Evolutionary conservation across 2,113 vertebrate species (phyloP).

Genomic region (Eretmochelys imbricata): DNA sequence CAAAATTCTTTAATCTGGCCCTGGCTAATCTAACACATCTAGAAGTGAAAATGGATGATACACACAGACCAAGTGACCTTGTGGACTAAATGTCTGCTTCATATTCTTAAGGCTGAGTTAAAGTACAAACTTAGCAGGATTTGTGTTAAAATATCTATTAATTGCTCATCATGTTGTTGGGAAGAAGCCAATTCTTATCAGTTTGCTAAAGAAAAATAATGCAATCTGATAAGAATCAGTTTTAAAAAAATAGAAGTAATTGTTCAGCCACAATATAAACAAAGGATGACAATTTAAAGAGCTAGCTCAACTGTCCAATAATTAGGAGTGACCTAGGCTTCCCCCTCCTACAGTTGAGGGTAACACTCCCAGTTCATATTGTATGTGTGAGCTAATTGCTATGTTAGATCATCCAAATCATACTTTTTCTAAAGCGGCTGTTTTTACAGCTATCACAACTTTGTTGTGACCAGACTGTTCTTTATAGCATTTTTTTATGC

Average conservation of each 20-base stretch:
- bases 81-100: neutral
- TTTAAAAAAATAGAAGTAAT: neutral
- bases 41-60: neutral
- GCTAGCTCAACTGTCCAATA: neutral
- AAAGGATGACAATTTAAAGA: neutral
- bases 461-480: neutral
- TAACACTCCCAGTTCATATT: neutral
- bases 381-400: neutral
- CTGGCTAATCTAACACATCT: no score
- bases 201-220: conserved; percentile 2
- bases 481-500: neutral
- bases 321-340: neutral
- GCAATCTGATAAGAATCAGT: neutral
- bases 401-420: neutral
- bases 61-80: neutral
- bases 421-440: no score
- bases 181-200: neutral
- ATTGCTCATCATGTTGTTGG: neutral
- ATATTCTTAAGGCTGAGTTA: neutral
- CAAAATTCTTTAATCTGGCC: no score
- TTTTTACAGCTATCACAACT: neutral
- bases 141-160: neutral
- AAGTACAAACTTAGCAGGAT: neutral
- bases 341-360: neutral
- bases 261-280: neutral